These are phyloP conservation scores for Hesperia comma DNA, from an alignment of 2,888 invertebrate species.

Conservation along the genomic window DNA sequence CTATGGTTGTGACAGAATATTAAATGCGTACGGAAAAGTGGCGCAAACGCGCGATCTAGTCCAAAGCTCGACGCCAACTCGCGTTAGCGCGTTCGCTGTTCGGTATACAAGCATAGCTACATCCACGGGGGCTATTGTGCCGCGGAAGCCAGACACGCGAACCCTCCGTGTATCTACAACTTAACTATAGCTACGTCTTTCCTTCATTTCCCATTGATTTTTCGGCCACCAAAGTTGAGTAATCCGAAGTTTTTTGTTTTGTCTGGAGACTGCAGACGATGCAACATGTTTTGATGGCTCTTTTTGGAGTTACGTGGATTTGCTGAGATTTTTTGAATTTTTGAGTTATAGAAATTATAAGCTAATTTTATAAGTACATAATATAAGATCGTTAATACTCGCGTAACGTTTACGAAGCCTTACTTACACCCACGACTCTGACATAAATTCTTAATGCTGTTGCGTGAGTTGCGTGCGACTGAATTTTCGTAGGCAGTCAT, in stretches of 20 bases:
- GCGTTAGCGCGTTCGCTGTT: slow-evolving; percentile 57
- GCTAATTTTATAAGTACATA: neutral
- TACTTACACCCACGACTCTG: slow-evolving; percentile 19
- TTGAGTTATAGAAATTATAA: neutral
- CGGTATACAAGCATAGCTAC: slow-evolving; percentile 66
- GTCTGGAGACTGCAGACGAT: slow-evolving; percentile 18
- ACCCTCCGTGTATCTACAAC: slow-evolving; percentile 61
- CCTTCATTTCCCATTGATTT: slow-evolving; percentile 54
- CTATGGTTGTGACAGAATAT: slow-evolving; percentile 33
- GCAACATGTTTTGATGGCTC: neutral
- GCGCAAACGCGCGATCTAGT: slow-evolving; percentile 76
- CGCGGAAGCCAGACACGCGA: slow-evolving; percentile 73
- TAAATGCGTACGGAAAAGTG: slow-evolving; percentile 56
- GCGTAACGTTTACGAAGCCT: neutral
- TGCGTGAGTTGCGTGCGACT: slow-evolving; percentile 27
- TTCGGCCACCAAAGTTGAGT: slow-evolving; percentile 45
- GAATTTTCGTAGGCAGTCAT: slow-evolving; percentile 38
- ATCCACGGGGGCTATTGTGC: slow-evolving; percentile 73
- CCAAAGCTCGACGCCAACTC: slow-evolving; percentile 78
- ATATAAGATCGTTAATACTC: slow-evolving; percentile 1
- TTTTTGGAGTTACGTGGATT: neutral
- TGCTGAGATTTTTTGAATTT: neutral
- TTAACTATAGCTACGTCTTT: slow-evolving; percentile 59
- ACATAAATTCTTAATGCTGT: slow-evolving; percentile 25
- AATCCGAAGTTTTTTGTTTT: slow-evolving; percentile 29